Conservation (phyloP, 30 jellyfish, hydroid and myxozoan species). For the Phacellophora camtschatica region DNA sequence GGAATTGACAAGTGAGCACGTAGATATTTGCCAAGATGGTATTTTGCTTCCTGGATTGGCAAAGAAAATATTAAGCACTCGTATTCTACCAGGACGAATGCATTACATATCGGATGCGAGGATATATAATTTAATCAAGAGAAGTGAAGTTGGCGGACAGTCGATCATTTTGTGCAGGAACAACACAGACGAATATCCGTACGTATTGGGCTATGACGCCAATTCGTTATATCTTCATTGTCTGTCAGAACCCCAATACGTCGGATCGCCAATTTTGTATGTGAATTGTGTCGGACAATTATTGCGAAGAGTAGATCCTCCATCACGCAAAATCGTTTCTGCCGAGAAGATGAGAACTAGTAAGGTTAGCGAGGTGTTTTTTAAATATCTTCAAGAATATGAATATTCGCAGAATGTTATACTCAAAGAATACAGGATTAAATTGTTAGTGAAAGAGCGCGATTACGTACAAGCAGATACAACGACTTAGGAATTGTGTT, state of each 20-base stretch:
- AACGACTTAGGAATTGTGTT: not conserved
- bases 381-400: not conserved
- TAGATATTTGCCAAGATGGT: not conserved
- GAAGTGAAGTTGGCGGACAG: conserved; percentile 19
- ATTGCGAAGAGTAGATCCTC: too few species aligned
- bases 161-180: not conserved
- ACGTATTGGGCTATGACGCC: conserved; percentile 1
- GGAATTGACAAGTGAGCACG: not conserved
- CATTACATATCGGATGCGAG: not conserved
- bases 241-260: not conserved
- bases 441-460: not conserved
- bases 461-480: not conserved
- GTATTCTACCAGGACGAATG: not conserved
- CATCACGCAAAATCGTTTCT: too few species aligned
- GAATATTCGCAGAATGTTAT: not conserved
- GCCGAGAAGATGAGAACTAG: too few species aligned
- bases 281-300: not conserved
- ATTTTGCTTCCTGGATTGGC: not conserved
- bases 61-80: not conserved
- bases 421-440: not conserved
- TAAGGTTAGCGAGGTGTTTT: not conserved
- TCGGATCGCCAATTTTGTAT: not conserved
- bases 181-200: not conserved
- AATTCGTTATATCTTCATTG: not conserved
- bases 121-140: not conserved